Percentiles rank a stretch among this genome's conserved stretches.
Evolutionary conservation across 2,113 vertebrate genomes (phyloP).

Genomic region (Pavo muticus): DNA sequence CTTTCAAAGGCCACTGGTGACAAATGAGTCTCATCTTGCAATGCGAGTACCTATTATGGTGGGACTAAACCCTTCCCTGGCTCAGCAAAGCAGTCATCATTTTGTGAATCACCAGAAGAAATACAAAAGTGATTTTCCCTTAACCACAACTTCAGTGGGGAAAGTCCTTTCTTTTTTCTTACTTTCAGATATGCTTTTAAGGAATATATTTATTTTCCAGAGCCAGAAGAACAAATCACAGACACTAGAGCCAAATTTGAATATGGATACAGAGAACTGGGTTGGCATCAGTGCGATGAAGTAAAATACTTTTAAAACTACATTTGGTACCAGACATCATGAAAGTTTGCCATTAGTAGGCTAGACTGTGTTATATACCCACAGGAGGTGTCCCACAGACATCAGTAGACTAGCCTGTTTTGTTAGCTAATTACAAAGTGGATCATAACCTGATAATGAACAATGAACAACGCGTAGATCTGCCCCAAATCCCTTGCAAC

Average conservation of each 20-base stretch:
- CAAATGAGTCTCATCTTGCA: not conserved
- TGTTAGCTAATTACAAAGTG: not conserved
- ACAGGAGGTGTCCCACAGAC: not conserved
- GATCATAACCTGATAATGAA: not conserved
- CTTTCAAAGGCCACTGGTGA: conserved; percentile 25
- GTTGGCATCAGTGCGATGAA: not conserved
- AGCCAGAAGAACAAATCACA: not conserved
- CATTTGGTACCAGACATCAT: not conserved
- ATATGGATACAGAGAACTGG: not conserved
- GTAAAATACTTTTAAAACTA: not conserved
- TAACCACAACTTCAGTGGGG: not conserved
- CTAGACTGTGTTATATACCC: not conserved
- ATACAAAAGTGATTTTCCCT: not conserved
- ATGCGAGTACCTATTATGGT: fast-evolving
- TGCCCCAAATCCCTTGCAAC: not conserved
- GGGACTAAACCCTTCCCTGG: not conserved
- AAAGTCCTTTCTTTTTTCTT: not conserved
- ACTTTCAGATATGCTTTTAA: not conserved
- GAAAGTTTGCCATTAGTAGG: not conserved
- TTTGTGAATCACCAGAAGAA: not conserved
- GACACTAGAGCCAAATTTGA: not conserved
- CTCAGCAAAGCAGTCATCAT: not conserved
- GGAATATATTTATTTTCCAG: not conserved
- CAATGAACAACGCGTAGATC: not conserved
- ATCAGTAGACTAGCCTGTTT: not conserved